Conservation (phyloP, 2,113 vertebrate species). For the Xenus cinereus region DNA sequence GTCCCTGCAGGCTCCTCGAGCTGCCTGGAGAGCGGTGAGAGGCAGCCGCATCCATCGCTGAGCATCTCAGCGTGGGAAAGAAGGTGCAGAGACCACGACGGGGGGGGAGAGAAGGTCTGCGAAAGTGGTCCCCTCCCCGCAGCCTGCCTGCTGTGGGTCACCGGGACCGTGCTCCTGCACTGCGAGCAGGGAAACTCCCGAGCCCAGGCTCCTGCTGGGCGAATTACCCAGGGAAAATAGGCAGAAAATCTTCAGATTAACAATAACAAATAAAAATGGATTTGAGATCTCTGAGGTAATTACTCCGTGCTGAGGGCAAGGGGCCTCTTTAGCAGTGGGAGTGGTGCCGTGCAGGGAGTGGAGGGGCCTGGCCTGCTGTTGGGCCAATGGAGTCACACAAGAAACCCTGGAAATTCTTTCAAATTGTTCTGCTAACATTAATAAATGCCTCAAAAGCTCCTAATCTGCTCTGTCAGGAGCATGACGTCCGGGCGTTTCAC, state of each 20-base stretch:
- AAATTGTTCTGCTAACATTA: constrained; percentile 71
- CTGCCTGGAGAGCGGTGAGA: neutral
- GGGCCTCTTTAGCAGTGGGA: constrained; percentile 53
- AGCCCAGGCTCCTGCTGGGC: constrained; percentile 24
- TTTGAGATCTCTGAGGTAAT: constrained; percentile 60
- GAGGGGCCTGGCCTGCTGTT: constrained; percentile 35
- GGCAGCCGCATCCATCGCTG: neutral
- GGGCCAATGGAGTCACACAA: constrained; percentile 52
- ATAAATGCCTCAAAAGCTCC: constrained; percentile 68
- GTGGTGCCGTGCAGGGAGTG: neutral
- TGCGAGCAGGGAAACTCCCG: neutral
- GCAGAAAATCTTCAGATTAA: constrained; percentile 72
- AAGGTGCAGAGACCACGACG: neutral
- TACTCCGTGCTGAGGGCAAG: constrained; percentile 61
- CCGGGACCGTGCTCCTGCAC: neutral
- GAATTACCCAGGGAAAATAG: constrained; percentile 68
- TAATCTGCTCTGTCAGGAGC: constrained; percentile 68
- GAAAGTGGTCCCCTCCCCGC: neutral
- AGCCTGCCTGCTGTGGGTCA: constrained; percentile 41
- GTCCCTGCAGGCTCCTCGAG: neutral
- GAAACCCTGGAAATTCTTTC: constrained; percentile 64
- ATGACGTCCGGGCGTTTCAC: constrained; percentile 35
- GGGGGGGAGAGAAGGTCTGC: neutral
- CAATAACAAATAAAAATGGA: constrained; percentile 71
- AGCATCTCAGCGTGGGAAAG: constrained; percentile 26